These are phyloP conservation scores for Trissolcus japonicus DNA, from an alignment of 2,888 invertebrate species.

Conservation along the genomic window DNA sequence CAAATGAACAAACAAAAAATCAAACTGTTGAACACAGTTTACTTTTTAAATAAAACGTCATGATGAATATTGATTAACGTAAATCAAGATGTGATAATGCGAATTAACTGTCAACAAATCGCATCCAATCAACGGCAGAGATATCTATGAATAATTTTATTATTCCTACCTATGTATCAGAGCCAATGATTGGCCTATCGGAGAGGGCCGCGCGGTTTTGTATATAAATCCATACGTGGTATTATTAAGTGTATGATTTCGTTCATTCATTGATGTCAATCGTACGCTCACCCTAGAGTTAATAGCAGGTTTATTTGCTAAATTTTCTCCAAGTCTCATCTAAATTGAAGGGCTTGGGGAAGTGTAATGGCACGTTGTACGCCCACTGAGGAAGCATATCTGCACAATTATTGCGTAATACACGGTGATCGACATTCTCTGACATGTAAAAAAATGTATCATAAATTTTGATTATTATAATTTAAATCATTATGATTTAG, in stretches of 20 bases:
- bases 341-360: slow-evolving; percentile 54
- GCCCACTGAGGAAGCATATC: slow-evolving; percentile 40
- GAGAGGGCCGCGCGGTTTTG: neutral
- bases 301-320: slow-evolving; percentile 50
- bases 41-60: too few species aligned
- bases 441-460: too few species aligned
- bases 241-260: slow-evolving; percentile 40
- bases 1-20: neutral
- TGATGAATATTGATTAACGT: too few species aligned
- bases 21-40: neutral
- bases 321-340: slow-evolving; percentile 42
- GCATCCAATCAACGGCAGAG: too few species aligned
- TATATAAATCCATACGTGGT: slow-evolving; percentile 9
- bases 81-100: too few species aligned
- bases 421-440: slow-evolving; percentile 27
- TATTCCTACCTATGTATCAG: neutral
- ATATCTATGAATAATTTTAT: too few species aligned
- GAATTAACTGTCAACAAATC: too few species aligned
- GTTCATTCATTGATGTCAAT: slow-evolving; percentile 49
- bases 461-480: too few species aligned
- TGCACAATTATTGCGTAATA: slow-evolving; percentile 41
- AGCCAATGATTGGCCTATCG: neutral
- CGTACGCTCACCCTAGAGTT: slow-evolving; percentile 47
- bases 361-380: slow-evolving; percentile 44
- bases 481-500: too few species aligned